Conservation (phyloP, 2,797 vertebrate species). For the Argentina silus region DNA sequence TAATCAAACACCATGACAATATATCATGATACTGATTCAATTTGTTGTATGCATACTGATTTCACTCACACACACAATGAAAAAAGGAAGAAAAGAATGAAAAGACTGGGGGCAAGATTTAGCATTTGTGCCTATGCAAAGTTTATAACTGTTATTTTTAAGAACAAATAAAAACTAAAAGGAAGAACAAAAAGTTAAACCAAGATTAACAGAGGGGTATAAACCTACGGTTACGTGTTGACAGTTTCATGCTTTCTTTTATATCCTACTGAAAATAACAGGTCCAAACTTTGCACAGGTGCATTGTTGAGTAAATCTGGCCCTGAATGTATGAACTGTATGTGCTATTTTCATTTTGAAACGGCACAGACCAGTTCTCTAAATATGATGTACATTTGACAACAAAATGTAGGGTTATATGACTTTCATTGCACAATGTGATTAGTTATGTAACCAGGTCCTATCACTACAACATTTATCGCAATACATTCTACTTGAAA, state of each 20-base stretch:
- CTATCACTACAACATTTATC: conserved; percentile 49
- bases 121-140: conserved; percentile 41
- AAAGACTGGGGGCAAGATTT: conserved; percentile 18
- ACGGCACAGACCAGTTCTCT: conserved; percentile 26
- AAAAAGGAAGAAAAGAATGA: conserved; percentile 30
- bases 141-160: conserved; percentile 8
- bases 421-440: conserved; percentile 54
- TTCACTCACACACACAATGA: conserved; percentile 35
- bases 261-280: conserved; percentile 24
- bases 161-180: conserved; percentile 19
- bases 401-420: conserved; percentile 34
- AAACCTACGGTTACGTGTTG: conserved; percentile 14
- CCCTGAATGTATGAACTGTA: conserved; percentile 1
- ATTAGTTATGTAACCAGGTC: conserved; percentile 44
- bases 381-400: conserved; percentile 38
- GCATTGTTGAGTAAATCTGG: background rate
- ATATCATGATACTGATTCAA: conserved; percentile 48
- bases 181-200: conserved; percentile 16
- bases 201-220: too few species aligned
- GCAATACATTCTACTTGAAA: conserved; percentile 49
- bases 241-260: conserved; percentile 18
- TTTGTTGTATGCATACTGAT: conserved; percentile 14
- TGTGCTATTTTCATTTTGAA: conserved; percentile 16
- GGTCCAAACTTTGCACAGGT: conserved; percentile 26
- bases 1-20: conserved; percentile 58